Percentiles rank a stretch among this genome's conserved stretches.
Conservation (phyloP, 2,113 vertebrate genomes). For the Cyrtonyx montezumae region DNA sequence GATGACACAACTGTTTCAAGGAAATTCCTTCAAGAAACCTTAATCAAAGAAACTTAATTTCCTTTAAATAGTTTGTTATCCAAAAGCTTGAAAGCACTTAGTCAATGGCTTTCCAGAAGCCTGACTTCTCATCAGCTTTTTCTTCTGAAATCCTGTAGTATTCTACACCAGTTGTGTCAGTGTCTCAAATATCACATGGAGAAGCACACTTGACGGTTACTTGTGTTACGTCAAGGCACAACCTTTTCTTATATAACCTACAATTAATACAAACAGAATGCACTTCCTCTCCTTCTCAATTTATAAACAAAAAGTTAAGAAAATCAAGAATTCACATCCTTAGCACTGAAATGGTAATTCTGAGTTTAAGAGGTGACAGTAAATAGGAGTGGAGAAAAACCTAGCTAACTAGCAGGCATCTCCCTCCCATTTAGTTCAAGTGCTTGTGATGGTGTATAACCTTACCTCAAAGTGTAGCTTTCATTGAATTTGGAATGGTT, state of each 20-base stretch:
- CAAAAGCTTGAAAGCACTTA: neutral
- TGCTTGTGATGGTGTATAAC: neutral
- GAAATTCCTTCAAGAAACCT: neutral
- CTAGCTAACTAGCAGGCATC: neutral
- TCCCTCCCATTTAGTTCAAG: neutral
- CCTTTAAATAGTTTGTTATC: neutral
- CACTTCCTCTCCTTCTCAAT: neutral
- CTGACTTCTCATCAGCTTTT: neutral
- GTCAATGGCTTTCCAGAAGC: neutral
- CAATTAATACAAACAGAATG: neutral
- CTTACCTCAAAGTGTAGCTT: neutral
- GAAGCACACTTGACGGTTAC: neutral
- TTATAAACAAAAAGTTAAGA: neutral
- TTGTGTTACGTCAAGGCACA: neutral
- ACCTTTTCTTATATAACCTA: neutral
- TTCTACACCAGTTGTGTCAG: neutral
- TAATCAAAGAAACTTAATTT: neutral
- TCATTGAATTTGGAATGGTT: neutral
- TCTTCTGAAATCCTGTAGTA: neutral
- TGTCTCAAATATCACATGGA: neutral
- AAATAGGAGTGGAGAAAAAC: neutral
- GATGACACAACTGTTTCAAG: neutral
- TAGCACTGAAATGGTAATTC: neutral
- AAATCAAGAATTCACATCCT: neutral
- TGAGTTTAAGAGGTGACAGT: rapidly evolving